Evolutionary conservation across 1,140 invertebrate species (phyloP).

Genomic region (Ceratina japonica): DNA sequence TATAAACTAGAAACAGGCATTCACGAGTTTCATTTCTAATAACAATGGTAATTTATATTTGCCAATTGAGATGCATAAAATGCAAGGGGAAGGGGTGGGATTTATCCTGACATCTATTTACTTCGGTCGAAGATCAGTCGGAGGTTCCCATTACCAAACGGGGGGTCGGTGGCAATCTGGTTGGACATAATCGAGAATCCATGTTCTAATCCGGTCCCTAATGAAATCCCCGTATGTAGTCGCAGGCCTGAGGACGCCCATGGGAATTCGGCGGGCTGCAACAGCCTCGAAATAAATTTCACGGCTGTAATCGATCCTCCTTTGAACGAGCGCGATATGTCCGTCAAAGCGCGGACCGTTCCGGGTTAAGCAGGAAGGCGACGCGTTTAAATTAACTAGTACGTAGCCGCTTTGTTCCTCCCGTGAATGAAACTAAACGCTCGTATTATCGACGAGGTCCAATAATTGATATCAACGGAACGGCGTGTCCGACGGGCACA

Average conservation of each 20-base stretch:
- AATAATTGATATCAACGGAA: slow-evolving; percentile 51
- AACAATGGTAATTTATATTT: too few species aligned
- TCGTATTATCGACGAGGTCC: slow-evolving; percentile 39
- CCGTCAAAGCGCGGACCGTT: slow-evolving; percentile 29
- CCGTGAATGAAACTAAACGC: slow-evolving; percentile 22
- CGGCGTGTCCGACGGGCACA: background rate
- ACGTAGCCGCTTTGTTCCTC: slow-evolving; percentile 33
- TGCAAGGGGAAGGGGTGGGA: background rate
- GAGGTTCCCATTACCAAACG: background rate
- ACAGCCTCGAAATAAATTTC: slow-evolving; percentile 14
- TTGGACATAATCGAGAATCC: slow-evolving; percentile 33
- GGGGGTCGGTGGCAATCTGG: slow-evolving; percentile 15
- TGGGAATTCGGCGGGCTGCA: background rate
- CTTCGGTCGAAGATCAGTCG: background rate
- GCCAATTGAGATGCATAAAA: background rate
- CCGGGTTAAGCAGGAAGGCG: slow-evolving; percentile 15
- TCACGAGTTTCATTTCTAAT: too few species aligned
- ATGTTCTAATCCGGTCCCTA: slow-evolving; percentile 32
- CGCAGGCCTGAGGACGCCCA: background rate
- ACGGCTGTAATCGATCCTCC: background rate
- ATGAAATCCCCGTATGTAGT: slow-evolving; percentile 15
- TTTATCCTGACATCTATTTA: background rate
- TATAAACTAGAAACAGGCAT: too few species aligned
- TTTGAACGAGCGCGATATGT: background rate
- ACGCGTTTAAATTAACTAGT: slow-evolving; percentile 33